Base-by-base conservation (phyloP, 2,797 vertebrate species). In the Sarcoramphus papa region DNA sequence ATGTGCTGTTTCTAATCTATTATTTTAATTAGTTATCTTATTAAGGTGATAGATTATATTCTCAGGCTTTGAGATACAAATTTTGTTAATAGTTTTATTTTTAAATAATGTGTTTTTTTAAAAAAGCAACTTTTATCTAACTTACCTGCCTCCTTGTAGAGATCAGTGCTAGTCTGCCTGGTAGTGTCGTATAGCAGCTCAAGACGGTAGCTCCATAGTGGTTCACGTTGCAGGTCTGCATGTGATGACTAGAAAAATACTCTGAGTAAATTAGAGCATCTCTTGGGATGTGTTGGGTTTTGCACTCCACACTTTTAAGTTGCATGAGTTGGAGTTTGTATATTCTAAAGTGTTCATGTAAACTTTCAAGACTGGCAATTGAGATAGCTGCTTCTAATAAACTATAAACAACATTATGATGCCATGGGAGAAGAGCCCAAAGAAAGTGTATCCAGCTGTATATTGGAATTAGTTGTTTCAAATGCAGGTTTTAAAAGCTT, bases 401-500 rank as follows among this genome's bases (percentile, higher is more conserved):
- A 3, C 77, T n/a, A 8, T 74, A 59, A 51, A 67, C 59, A 77
- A 45, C n/a, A 8, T 24, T 3, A 8, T 62, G 30, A 30, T 90
- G 69, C 50, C 33, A 1, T 19, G 3, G 69, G 65, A 90, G 18
- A 15, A 56, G 82, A 86, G 77, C 83, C 93, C 87, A n/a, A 56
- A 5, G 31, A 6, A 77, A 65, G 64, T 2, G 22, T 37, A 74
- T 74, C 60, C 90, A 91, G 92, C 90, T 85, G 86, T 81, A n/a
- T 2, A 4, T 41, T 41, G 81, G 60, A 35, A 54, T 35, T 30
- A 35, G 43, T 12, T 57, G 67, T 33, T 74, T 77, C 56, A 17
- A 43, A 24, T 17, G 53, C 12, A 92, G 88, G 6, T 67, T 96
- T 92, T 95, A 95, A 96, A 95, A 97, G 96, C 90, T 94, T 97